phyloP scores from a whole-genome alignment of 53 echinoderm and acorn worm species.

The Pentamera pediparva region DNA sequence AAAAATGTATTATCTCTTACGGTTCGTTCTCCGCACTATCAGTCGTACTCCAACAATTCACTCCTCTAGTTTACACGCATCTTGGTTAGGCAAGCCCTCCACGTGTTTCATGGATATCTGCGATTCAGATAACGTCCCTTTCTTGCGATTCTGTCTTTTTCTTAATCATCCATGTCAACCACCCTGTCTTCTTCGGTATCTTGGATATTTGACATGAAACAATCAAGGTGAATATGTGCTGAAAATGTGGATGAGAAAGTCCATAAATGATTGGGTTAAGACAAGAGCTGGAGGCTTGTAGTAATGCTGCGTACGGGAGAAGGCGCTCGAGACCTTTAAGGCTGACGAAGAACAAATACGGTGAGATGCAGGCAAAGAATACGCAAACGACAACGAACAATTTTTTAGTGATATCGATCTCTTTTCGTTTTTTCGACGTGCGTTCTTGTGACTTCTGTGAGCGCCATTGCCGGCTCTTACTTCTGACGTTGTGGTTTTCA shows the following conservation, averaged over 20 bases:
- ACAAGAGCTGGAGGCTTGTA: background rate
- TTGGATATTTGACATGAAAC: background rate
- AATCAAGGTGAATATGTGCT: background rate
- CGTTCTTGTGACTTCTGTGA: background rate
- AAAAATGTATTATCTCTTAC: no score
- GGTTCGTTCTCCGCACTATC: no score
- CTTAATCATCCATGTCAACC: no score
- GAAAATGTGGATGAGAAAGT: slow-evolving; percentile 13
- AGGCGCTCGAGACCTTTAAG: slow-evolving; percentile 7
- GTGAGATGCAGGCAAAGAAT: slow-evolving; percentile 11
- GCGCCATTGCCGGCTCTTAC: background rate
- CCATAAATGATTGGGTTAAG: slow-evolving; percentile 23
- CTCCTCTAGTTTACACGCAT: no score
- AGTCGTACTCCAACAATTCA: no score
- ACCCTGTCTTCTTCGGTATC: no score
- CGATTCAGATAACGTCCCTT: no score
- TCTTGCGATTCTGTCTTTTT: no score
- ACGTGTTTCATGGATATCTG: no score
- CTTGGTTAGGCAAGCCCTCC: no score
- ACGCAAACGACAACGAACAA: slow-evolving; percentile 9
- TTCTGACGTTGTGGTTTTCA: no score
- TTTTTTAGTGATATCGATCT: slow-evolving; percentile 28
- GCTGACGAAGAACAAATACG: slow-evolving; percentile 13
- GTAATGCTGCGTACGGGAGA: slow-evolving; percentile 8
- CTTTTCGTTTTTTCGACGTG: background rate